Evolutionary conservation across 1,140 invertebrate species (phyloP).

Genomic region (Drosophila littoralis): DNA sequence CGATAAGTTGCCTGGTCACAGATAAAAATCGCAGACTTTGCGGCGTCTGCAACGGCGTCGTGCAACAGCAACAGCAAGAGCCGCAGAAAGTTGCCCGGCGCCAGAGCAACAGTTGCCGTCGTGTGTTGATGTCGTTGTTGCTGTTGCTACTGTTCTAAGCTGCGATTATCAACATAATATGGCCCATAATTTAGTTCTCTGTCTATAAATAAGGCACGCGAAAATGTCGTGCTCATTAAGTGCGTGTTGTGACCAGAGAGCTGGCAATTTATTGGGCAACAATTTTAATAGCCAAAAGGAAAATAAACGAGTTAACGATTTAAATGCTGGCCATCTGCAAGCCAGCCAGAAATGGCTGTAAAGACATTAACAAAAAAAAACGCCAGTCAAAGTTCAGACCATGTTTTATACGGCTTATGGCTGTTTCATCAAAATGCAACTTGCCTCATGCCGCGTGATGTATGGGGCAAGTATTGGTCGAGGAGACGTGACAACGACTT

Average conservation of each 20-base stretch:
- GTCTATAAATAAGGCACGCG: slow-evolving; percentile 58
- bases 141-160: slow-evolving; percentile 36
- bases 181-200: slow-evolving; percentile 62
- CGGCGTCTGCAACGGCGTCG: slow-evolving; percentile 47
- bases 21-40: slow-evolving; percentile 77
- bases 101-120: slow-evolving; percentile 63
- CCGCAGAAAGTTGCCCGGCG: slow-evolving; percentile 55
- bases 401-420: neutral
- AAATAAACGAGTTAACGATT: slow-evolving; percentile 26
- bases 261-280: slow-evolving; percentile 15
- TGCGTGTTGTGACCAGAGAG: slow-evolving; percentile 48
- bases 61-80: slow-evolving; percentile 42
- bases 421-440: neutral
- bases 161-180: slow-evolving; percentile 49
- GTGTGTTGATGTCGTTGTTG: slow-evolving; percentile 5
- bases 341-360: neutral
- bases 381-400: slow-evolving; percentile 20
- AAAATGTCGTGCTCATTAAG: slow-evolving; percentile 68
- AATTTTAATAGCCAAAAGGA: slow-evolving; percentile 3
- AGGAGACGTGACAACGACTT: slow-evolving; percentile 63
- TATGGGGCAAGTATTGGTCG: slow-evolving; percentile 10
- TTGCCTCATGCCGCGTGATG: neutral
- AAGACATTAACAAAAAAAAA: neutral
- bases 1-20: slow-evolving; percentile 51
- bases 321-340: slow-evolving; percentile 9